These are phyloP conservation scores for Dromococcyx pavoninus DNA, from an alignment of 2,797 vertebrate species.

Conservation along the genomic window DNA sequence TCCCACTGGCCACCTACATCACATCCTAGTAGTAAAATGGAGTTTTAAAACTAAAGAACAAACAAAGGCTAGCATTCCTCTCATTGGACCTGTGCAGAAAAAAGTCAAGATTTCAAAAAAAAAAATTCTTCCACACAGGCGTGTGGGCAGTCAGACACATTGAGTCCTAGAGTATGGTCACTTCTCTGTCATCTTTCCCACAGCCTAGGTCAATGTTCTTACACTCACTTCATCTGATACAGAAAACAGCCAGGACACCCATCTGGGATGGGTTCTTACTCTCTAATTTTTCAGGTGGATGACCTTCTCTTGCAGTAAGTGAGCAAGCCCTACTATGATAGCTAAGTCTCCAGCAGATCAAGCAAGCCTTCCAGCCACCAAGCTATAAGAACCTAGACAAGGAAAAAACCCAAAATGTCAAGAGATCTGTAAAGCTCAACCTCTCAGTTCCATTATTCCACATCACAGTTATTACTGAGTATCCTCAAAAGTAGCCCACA, in stretches of 20 bases:
- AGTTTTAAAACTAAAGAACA: neutral
- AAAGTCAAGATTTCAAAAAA: neutral
- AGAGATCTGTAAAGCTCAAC: neutral
- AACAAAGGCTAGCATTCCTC: neutral
- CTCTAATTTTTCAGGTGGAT: neutral
- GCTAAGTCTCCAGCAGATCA: neutral
- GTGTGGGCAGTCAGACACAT: neutral
- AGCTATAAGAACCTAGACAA: neutral
- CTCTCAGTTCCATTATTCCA: neutral
- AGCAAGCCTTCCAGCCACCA: neutral
- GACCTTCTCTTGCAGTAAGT: neutral
- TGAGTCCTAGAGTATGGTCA: neutral
- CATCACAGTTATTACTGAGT: rapidly evolving
- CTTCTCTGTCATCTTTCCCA: neutral
- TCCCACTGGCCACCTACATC: neutral
- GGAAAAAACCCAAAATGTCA: neutral
- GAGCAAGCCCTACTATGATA: neutral
- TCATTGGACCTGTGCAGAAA: neutral
- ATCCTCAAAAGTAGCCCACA: neutral
- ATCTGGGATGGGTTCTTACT: neutral
- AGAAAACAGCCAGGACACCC: neutral
- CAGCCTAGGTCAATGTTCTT: neutral
- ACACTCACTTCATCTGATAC: neutral
- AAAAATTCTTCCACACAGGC: neutral
- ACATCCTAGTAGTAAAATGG: neutral